Percentiles rank a stretch among this genome's conserved stretches.
Conservation (phyloP, 2,888 invertebrate genomes). For the Teinopalpus imperialis region DNA sequence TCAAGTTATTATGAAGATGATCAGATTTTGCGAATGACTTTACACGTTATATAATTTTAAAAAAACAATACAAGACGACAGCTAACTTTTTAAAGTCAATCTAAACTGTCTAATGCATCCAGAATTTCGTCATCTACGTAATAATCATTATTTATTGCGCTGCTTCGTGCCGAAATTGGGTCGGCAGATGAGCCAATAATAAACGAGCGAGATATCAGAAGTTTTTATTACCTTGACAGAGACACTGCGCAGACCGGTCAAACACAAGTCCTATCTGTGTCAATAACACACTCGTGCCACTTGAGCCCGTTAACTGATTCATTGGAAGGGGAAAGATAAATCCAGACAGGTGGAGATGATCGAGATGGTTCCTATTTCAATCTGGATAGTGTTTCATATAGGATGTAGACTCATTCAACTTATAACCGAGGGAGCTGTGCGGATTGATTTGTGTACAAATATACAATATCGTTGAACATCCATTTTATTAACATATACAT, state of each 20-base stretch:
- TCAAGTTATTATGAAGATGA: conserved; percentile 27
- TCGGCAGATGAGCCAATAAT: conserved; percentile 34
- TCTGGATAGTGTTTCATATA: no score
- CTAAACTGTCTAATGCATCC: no score
- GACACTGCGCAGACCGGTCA: conserved; percentile 48
- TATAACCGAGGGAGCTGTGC: no score
- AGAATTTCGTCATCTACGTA: no score
- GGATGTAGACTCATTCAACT: no score
- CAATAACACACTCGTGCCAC: conserved; percentile 42
- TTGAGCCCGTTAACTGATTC: conserved; percentile 4
- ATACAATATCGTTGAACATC: no score
- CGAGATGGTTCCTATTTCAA: background rate
- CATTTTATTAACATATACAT: no score
- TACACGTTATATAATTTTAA: no score
- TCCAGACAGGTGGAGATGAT: background rate
- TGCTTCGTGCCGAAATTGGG: conserved; percentile 39
- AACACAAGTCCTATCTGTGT: conserved; percentile 49
- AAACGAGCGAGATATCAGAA: conserved; percentile 27
- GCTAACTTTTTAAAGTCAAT: no score
- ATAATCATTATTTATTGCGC: conserved; percentile 4
- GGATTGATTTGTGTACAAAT: no score
- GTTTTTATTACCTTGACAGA: conserved; percentile 48
- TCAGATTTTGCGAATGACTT: no score
- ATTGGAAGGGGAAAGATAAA: background rate
- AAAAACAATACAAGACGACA: no score